Base-by-base conservation (phyloP, 2,797 vertebrate species). In the Mastacembelus armatus region DNA sequence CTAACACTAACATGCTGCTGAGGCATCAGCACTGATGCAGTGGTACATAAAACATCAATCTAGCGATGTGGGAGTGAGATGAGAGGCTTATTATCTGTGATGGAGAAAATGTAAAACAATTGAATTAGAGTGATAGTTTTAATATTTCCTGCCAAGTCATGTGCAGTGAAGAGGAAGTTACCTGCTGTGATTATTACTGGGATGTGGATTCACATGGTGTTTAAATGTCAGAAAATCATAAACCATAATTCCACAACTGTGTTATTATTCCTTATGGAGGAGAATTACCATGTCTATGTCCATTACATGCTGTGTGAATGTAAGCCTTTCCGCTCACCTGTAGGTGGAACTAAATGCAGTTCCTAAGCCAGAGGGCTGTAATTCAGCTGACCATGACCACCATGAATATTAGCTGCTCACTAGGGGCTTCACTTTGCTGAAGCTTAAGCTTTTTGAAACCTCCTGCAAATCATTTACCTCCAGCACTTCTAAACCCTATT, bases 381-480 rank as follows among this genome's bases (percentile, higher is more conserved):
- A 72, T 74, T 52, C 56, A 71, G 64, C 65, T 70, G 73, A 73
- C 71, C 66, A 1, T 50, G 73, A 56, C 71, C n/a, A n/a, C n/a
- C n/a, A n/a, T 57, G 56, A 74, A 66, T 56, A 52, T 66, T 61
- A 68, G 67, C 78, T 38, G 61, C 65, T 67, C 60, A 35, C 59
- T 16, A 27, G 44, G 55, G 61, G 39, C 63, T 55, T 74, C 55
- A 72, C 63, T 72, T 67, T 71, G 58, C 39, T 27, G 48, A 52
- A 69, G 68, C 59, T 71, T 43, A 51, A 66, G 22, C 18, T 62
- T 43, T 69, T 48, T 68, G 29, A 35, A 71, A 81, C 24, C 67
- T 38, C 30, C 66, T 59, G 54, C 69, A 62, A 77, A 70, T 78
- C 45, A 49, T 80, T 80, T 44, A 76, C 60, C 59, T 73, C 49